phyloP scores from a whole-genome alignment of 1,140 invertebrate genomes.

The Drosophila ficusphila region DNA sequence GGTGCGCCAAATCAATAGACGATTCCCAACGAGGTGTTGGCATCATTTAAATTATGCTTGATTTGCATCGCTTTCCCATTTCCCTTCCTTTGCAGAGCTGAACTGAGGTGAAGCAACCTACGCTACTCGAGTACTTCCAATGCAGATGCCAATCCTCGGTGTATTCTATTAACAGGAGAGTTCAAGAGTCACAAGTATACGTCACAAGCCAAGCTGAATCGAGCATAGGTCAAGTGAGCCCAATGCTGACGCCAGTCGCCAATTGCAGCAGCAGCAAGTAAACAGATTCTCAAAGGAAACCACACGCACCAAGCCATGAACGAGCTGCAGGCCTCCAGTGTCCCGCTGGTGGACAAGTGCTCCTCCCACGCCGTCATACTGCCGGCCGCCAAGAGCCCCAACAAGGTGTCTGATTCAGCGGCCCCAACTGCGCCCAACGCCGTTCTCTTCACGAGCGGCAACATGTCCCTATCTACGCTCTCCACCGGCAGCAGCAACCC shows the following conservation, averaged over 20 bases:
- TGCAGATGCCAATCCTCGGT: slow-evolving; percentile 27
- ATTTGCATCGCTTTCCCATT: slow-evolving; percentile 10
- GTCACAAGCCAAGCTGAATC: background rate
- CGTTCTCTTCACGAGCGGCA: slow-evolving; percentile 53
- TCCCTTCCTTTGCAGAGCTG: slow-evolving; percentile 14
- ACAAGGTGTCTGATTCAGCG: slow-evolving; percentile 27
- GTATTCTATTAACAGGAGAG: slow-evolving; percentile 15
- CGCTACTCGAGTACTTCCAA: slow-evolving; percentile 19
- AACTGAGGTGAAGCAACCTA: slow-evolving; percentile 6
- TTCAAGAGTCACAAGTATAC: background rate
- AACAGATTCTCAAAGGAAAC: slow-evolving; percentile 13
- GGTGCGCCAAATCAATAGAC: slow-evolving; percentile 9
- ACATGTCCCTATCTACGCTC: slow-evolving; percentile 12
- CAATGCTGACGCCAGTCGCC: slow-evolving; percentile 52
- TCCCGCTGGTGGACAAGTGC: slow-evolving; percentile 61
- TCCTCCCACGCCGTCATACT: slow-evolving; percentile 49
- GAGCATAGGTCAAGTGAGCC: slow-evolving; percentile 5
- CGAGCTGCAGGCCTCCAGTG: slow-evolving; percentile 50
- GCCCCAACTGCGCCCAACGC: slow-evolving; percentile 20
- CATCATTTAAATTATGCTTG: slow-evolving; percentile 9
- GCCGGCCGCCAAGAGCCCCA: slow-evolving; percentile 39
- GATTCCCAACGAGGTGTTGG: background rate
- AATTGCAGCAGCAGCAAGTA: slow-evolving; percentile 13
- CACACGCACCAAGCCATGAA: slow-evolving; percentile 45
- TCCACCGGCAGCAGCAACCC: background rate